A percentile compares a stretch with the other conserved stretches of the same genome.
Evolutionary conservation across 2,888 invertebrate species (phyloP).

Genomic region (Hydrotaea cyrtoneurina): DNA sequence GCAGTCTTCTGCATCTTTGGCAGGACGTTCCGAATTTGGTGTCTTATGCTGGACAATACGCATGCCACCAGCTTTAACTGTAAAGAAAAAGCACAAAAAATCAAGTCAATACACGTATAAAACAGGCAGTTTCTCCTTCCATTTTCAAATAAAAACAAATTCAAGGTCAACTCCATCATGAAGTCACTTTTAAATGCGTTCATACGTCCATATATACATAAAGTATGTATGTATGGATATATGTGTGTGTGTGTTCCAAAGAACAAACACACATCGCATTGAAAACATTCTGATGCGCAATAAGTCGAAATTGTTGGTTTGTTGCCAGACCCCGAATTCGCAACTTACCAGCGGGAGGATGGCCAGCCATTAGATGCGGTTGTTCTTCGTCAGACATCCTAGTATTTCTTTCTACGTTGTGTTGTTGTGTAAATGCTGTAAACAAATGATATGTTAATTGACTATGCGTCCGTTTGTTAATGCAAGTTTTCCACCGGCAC

Average conservation of each 20-base stretch:
- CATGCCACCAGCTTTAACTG: constrained; percentile 96
- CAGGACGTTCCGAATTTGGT: constrained; percentile 85
- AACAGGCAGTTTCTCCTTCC: background rate
- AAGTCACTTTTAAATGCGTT: constrained; percentile 19
- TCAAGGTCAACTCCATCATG: constrained; percentile 28
- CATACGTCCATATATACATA: constrained; percentile 13
- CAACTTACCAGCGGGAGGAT: constrained; percentile 92
- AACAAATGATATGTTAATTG: background rate
- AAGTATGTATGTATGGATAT: background rate
- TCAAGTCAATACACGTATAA: background rate
- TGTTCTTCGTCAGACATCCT: constrained; percentile 83
- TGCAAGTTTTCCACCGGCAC: background rate
- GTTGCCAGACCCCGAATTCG: too few species aligned
- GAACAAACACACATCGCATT: background rate
- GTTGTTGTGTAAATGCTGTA: constrained; percentile 39
- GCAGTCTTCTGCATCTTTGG: constrained; percentile 86
- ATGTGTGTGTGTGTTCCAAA: background rate
- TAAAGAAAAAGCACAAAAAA: too few species aligned
- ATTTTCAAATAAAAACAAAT: background rate
- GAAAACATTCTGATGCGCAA: constrained; percentile 42
- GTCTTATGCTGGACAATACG: constrained; percentile 93
- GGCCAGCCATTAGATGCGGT: constrained; percentile 91
- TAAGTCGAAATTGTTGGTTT: constrained; percentile 3
- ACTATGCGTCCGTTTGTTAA: background rate
- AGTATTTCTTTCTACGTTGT: constrained; percentile 65